Conservation (phyloP, 2,113 vertebrate genomes). For the Ptyas mucosa region DNA sequence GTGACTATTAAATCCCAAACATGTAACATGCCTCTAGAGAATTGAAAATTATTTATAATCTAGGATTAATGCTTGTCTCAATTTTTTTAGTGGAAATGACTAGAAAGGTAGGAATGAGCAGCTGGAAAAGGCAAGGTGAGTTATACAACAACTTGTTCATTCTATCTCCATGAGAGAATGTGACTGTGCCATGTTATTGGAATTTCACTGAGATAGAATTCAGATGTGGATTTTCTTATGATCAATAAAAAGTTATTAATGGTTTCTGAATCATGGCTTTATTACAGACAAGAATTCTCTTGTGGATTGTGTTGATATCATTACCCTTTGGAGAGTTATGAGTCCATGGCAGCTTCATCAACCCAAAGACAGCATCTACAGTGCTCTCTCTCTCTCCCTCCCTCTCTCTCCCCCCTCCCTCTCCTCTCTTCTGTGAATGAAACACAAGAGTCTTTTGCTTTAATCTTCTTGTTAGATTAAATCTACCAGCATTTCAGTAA, state of each 20-base stretch:
- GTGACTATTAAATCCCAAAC: constrained; percentile 7
- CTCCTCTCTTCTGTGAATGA: constrained; percentile 1
- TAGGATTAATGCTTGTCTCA: background rate
- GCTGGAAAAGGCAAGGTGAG: background rate
- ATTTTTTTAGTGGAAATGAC: background rate
- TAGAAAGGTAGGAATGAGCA: background rate
- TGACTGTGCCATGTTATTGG: background rate
- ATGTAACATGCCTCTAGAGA: background rate
- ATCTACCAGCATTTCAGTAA: constrained; percentile 40
- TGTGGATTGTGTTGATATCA: constrained; percentile 10
- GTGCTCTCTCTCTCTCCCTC: background rate
- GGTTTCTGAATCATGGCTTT: constrained; percentile 35
- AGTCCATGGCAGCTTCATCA: constrained; percentile 10
- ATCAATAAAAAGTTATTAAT: constrained; percentile 49
- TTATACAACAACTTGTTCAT: background rate
- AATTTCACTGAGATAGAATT: constrained; percentile 26
- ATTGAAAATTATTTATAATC: background rate
- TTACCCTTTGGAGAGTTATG: constrained; percentile 40
- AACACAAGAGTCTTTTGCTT: constrained; percentile 15
- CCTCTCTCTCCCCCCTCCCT: background rate
- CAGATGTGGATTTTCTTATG: constrained; percentile 30
- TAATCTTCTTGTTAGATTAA: constrained; percentile 45
- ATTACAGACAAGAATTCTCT: constrained; percentile 35
- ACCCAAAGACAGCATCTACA: background rate
- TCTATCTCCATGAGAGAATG: constrained; percentile 12